These are phyloP conservation scores for Drosophila incognita DNA, from an alignment of 2,888 invertebrate species.

Conservation along the genomic window DNA sequence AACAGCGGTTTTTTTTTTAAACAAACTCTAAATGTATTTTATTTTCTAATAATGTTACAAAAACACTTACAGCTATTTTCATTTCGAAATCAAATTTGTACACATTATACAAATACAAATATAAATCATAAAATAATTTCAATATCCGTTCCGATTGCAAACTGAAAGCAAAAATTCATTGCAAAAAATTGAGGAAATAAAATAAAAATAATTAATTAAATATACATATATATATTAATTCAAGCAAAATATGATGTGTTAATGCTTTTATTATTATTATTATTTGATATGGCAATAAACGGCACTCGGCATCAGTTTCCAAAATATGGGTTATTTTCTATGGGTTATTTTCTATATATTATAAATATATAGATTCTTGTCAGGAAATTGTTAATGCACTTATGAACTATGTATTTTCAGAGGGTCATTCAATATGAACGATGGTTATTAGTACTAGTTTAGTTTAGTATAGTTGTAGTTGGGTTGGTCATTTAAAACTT, in stretches of 20 bases:
- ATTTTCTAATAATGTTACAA: constrained; percentile 61
- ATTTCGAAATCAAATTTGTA: constrained; percentile 46
- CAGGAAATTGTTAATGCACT: constrained; percentile 19
- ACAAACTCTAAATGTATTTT: constrained; percentile 49
- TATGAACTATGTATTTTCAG: constrained; percentile 35
- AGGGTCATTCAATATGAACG: constrained; percentile 82
- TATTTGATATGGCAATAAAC: constrained; percentile 45
- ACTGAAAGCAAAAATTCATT: constrained; percentile 73
- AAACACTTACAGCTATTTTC: constrained; percentile 55
- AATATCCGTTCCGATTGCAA: constrained; percentile 80
- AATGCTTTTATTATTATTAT: constrained; percentile 9
- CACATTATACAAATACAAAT: constrained; percentile 52
- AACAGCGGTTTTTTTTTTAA: constrained; percentile 1
- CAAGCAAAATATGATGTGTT: constrained; percentile 27
- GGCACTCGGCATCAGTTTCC: constrained; percentile 27
- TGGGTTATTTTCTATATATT: background rate
- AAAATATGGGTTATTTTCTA: constrained; percentile 19
- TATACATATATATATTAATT: constrained; percentile 4
- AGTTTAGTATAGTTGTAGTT: constrained; percentile 23
- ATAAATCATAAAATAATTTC: constrained; percentile 78
- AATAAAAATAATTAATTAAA: constrained; percentile 26
- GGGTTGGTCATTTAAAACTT: constrained; percentile 30
- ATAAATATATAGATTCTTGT: background rate
- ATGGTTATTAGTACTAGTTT: constrained; percentile 39
- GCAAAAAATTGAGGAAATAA: constrained; percentile 35